Evolutionary conservation across 1,140 invertebrate species (phyloP), one percentile per base, ranked within the genome.

Genomic region (Hypothenemus hampei): DNA sequence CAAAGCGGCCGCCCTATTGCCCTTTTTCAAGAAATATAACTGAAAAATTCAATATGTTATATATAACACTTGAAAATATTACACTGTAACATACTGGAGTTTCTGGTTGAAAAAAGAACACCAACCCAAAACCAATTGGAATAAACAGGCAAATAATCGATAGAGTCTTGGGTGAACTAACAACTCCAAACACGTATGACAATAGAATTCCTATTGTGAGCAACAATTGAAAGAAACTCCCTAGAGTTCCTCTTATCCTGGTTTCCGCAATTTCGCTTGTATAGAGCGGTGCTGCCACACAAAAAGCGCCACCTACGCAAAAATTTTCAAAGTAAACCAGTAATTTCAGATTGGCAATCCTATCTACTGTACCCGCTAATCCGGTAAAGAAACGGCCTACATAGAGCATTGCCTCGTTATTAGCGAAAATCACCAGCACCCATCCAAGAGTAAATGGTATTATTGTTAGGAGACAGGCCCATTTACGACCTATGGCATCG

Each of bases 81-180:
- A n/a, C n/a, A n/a, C 24, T 2, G 35, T 16, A 37, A 16, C 18
- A 2, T 50, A 57, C 68, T 0, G 80, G 86, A 1, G 84, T 82
- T 70, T 89, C 86, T 0, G 86, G 86, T 72, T 86, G 78, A 29
- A 82, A 79, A n/a, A 81, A 66, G 68, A 86, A 81, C 1, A 77
- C 60, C 0, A 67, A 50, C 11, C 77, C 76, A 52, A 83, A 81
- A 6, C 86, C 57, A 0, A 84, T 7, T 0, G 85, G 82, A 7
- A 85, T 63, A 1, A 78, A 50, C 0, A 73, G 76, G 18, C 81
- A 83, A 21, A 81, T 62, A 0, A 82, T 62, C 0, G 82, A 80
- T 8, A 84, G 61, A n/a, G 58, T 56, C 22, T 66, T 62, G 67
- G 75, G 78, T 48, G 53, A 59, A 3, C 59, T 24, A 58, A 60